phyloP scores from a whole-genome alignment of 1,140 invertebrate genomes.

The Dendroctonus valens region DNA sequence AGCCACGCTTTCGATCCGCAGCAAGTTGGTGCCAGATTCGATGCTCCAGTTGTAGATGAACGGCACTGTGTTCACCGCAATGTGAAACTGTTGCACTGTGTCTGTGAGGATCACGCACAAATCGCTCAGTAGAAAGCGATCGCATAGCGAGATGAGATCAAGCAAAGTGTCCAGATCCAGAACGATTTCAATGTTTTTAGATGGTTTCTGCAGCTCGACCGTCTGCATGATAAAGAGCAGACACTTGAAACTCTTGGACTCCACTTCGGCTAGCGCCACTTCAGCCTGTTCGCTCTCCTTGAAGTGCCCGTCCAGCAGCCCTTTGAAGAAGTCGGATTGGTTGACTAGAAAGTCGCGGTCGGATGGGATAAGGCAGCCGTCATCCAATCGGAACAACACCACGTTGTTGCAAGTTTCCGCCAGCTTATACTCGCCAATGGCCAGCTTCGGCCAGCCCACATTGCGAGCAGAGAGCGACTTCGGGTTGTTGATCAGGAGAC shows the following conservation, averaged over 20 bases:
- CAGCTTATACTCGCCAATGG: conserved; percentile 34
- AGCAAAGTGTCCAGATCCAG: conserved; percentile 57
- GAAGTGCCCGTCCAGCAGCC: conserved; percentile 65
- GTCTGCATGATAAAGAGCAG: conserved; percentile 55
- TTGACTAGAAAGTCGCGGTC: conserved; percentile 61
- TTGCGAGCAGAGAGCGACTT: background rate
- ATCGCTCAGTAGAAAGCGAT: conserved; percentile 62
- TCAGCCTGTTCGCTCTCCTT: conserved; percentile 61
- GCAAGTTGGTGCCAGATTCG: conserved; percentile 56
- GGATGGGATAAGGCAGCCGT: conserved; percentile 59
- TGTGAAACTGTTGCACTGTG: conserved; percentile 55
- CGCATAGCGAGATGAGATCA: conserved; percentile 64
- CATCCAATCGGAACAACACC: conserved; percentile 64
- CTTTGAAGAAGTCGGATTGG: conserved; percentile 64
- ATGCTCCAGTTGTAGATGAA: conserved; percentile 59
- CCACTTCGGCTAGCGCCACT: conserved; percentile 58
- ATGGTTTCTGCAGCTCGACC: conserved; percentile 49
- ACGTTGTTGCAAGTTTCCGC: conserved; percentile 48
- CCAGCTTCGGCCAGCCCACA: conserved; percentile 17
- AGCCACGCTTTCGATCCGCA: conserved; percentile 57
- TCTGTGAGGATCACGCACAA: conserved; percentile 56
- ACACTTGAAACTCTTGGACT: conserved; percentile 57
- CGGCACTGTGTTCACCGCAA: conserved; percentile 52
- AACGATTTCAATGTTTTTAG: conserved; percentile 42
- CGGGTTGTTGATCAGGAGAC: conserved; percentile 43